Evolutionary conservation across 2,797 vertebrate species (phyloP).

Genomic region (Bryconaethiops microstoma): DNA sequence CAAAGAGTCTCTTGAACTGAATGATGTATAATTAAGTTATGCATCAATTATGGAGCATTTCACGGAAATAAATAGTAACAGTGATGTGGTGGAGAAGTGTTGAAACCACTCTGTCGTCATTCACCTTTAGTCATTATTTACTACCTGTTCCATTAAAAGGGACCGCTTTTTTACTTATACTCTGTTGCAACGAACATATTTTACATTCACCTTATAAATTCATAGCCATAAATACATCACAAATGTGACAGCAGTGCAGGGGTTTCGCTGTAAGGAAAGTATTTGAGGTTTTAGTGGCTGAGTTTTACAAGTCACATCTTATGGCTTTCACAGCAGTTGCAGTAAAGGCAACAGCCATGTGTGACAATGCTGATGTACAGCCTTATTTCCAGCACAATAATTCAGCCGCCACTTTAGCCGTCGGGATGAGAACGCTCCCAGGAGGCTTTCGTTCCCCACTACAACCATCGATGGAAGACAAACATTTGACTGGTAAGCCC

Average conservation of each 20-base stretch:
- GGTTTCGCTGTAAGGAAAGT: not conserved
- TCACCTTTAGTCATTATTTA: not conserved
- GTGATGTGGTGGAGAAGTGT: constrained; percentile 45
- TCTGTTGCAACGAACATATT: not conserved
- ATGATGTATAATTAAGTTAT: constrained; percentile 21
- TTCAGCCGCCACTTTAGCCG: constrained; percentile 23
- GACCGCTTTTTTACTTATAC: not conserved
- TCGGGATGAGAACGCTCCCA: constrained; percentile 40
- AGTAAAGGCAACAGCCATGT: not conserved
- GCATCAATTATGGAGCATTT: constrained; percentile 63
- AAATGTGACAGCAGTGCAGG: not conserved
- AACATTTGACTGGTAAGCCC: constrained; percentile 70
- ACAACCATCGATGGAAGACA: constrained; percentile 41
- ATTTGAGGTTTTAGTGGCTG: constrained; percentile 8
- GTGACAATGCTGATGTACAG: not conserved
- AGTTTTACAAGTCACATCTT: not conserved
- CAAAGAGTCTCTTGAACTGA: constrained; percentile 30
- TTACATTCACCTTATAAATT: not conserved
- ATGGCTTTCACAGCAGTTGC: not conserved
- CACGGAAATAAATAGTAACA: constrained; percentile 65
- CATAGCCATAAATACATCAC: not conserved
- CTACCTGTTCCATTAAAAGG: not conserved
- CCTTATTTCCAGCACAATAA: constrained; percentile 24
- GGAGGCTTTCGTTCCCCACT: constrained; percentile 35
- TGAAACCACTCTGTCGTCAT: constrained; percentile 51